phyloP scores from a whole-genome alignment of 2,888 invertebrate genomes.

The Piscicola geometra region DNA sequence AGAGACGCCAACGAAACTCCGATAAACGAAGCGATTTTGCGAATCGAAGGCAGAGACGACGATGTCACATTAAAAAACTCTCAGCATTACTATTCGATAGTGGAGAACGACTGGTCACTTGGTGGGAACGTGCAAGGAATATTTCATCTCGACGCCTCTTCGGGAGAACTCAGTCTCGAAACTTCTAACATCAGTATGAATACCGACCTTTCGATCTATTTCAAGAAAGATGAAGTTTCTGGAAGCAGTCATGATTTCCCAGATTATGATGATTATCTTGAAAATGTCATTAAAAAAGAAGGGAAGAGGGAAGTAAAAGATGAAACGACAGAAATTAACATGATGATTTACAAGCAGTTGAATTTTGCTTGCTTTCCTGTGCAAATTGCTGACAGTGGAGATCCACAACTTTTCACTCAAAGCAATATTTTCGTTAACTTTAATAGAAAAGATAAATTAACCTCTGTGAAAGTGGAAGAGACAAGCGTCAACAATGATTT shows the following conservation, averaged over 20 bases:
- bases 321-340: background rate
- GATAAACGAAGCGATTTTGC: slow-evolving; percentile 6
- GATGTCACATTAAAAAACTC: slow-evolving; percentile 2
- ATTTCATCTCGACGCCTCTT: background rate
- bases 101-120: background rate
- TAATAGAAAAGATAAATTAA: background rate
- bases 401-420: background rate
- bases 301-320: background rate
- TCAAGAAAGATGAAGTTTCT: background rate
- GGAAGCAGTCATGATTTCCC: no score
- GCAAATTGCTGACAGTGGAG: background rate
- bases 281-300: background rate
- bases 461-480: background rate
- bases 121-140: background rate
- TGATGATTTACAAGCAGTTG: background rate
- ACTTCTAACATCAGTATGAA: background rate
- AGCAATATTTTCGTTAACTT: background rate
- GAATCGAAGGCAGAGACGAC: background rate
- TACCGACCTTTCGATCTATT: background rate
- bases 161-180: background rate
- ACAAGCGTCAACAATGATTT: no score
- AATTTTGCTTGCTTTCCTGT: background rate
- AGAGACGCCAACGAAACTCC: no score
- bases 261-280: background rate
- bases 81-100: background rate